These are phyloP conservation scores for Sminthurinus aureus DNA, from an alignment of 2,888 invertebrate species.

Conservation along the genomic window DNA sequence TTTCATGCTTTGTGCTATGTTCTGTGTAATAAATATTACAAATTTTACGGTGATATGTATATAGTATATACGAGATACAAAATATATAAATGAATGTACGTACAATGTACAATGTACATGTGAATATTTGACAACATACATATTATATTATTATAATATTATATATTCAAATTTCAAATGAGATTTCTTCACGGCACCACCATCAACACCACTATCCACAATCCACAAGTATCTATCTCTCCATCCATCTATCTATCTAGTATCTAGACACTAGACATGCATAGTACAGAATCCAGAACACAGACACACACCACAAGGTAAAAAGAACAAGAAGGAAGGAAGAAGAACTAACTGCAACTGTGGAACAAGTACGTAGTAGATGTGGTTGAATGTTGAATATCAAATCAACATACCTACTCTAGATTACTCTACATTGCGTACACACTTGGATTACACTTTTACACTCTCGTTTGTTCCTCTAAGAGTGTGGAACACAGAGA, in stretches of 20 bases:
- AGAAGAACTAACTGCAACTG: background rate
- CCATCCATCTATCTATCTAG: background rate
- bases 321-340: background rate
- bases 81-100: too few species aligned
- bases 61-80: too few species aligned
- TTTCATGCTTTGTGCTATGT: constrained; percentile 3
- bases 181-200: constrained; percentile 1
- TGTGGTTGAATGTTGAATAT: background rate
- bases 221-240: background rate
- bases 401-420: background rate
- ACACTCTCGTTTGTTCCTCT: too few species aligned
- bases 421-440: background rate
- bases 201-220: background rate
- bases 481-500: background rate
- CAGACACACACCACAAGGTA: too few species aligned
- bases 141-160: background rate
- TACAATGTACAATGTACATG: too few species aligned
- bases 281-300: too few species aligned
- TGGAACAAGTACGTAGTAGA: background rate
- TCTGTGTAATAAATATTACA: constrained; percentile 37
- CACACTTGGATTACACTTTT: background rate
- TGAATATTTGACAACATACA: background rate
- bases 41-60: constrained; percentile 16
- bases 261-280: too few species aligned
- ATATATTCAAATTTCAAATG: constrained; percentile 14